These are phyloP conservation scores for Odontamblyopus lacepedii DNA, from an alignment of 2,797 vertebrate species.

Conservation along the genomic window DNA sequence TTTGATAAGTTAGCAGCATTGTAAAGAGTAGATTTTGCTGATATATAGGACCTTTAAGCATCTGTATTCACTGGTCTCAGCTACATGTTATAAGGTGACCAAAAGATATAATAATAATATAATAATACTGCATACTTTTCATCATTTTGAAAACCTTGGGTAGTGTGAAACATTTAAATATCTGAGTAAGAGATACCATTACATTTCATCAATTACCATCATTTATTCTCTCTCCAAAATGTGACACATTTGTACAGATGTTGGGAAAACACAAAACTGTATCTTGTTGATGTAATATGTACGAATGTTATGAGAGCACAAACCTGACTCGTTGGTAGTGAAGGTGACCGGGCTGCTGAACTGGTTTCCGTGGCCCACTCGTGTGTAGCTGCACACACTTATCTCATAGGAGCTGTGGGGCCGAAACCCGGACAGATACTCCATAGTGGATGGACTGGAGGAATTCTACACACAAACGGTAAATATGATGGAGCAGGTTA, in stretches of 20 bases:
- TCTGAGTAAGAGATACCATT: no score
- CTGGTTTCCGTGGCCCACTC: conserved; percentile 91
- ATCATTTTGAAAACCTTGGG: no score
- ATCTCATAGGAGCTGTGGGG: conserved; percentile 88
- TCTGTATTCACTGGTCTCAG: no score
- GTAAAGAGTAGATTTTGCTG: no score
- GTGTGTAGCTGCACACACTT: conserved; percentile 89
- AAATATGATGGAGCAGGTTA: conserved; percentile 25
- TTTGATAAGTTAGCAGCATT: no score
- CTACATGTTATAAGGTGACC: no score
- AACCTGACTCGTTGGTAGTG: conserved; percentile 93
- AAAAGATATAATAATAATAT: no score
- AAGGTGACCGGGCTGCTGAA: conserved; percentile 89
- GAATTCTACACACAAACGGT: conserved; percentile 80
- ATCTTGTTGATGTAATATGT: not conserved
- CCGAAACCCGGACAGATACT: conserved; percentile 82
- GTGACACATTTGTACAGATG: not conserved
- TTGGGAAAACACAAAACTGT: not conserved
- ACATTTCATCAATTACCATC: no score
- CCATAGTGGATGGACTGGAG: conserved; percentile 81
- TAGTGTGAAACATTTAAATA: no score
- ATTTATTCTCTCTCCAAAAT: not conserved
- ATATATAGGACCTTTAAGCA: no score
- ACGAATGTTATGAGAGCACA: not conserved
- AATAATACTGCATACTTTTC: no score